phyloP scores from a whole-genome alignment of 2,113 vertebrate species.

The Stigmatopora argus region DNA sequence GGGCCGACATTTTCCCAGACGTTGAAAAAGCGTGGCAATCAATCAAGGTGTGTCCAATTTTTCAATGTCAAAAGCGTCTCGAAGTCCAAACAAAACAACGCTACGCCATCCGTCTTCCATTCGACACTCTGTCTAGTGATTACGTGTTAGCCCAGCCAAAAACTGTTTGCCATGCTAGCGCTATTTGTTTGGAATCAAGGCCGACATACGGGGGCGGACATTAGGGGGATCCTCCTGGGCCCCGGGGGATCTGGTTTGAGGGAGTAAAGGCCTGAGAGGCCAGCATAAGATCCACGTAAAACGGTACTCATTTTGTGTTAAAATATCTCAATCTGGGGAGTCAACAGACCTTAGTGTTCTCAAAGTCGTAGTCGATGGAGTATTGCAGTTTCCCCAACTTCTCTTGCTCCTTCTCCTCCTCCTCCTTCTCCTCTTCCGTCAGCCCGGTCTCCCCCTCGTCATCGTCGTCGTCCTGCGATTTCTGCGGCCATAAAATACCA shows the following conservation, averaged over 20 bases:
- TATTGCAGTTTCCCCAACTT: constrained; percentile 96
- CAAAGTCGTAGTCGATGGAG: constrained; percentile 95
- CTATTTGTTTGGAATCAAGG: not conserved
- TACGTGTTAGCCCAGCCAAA: not conserved
- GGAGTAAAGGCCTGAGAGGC: too few species aligned
- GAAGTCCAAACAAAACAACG: not conserved
- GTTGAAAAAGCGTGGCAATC: constrained; percentile 17
- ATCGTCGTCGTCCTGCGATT: constrained; percentile 85
- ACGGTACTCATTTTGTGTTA: too few species aligned
- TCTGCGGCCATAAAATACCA: constrained; percentile 55
- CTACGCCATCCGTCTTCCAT: not conserved
- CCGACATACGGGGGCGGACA: too few species aligned
- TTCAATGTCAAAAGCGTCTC: constrained; percentile 14
- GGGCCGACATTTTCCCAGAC: constrained; percentile 14
- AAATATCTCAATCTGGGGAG: too few species aligned
- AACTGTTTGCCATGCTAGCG: not conserved
- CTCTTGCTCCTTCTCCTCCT: constrained; percentile 92
- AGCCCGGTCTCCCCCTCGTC: constrained; percentile 86
- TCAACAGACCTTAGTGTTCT: constrained; percentile 84
- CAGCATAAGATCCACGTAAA: too few species aligned
- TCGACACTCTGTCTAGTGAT: not conserved
- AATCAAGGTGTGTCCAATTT: constrained; percentile 22
- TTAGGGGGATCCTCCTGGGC: too few species aligned
- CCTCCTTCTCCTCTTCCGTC: constrained; percentile 91
- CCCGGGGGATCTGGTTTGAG: too few species aligned